Conservation (phyloP, 2,113 vertebrate species). For the Cyphomyrus discorhynchus region DNA sequence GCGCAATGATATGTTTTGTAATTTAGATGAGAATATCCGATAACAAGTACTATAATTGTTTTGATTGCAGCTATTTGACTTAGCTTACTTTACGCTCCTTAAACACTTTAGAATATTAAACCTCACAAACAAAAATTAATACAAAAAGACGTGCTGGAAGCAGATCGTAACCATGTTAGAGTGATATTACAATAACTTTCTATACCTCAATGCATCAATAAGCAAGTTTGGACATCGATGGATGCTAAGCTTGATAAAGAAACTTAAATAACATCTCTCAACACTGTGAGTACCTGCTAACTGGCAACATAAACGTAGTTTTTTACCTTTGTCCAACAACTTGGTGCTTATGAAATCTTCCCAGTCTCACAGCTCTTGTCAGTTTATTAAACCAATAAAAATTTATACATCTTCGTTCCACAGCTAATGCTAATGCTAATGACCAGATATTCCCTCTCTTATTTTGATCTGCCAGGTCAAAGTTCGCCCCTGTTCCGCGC, state of each 20-base stretch:
- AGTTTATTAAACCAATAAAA: neutral
- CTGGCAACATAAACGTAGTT: neutral
- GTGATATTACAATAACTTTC: neutral
- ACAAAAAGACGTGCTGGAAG: neutral
- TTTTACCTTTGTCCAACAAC: neutral
- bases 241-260: neutral
- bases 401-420: neutral
- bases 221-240: neutral
- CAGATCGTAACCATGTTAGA: neutral
- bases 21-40: neutral
- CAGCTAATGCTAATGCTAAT: constrained; percentile 2
- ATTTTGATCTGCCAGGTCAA: constrained; percentile 16
- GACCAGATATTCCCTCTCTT: constrained; percentile 5
- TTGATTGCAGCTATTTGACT: neutral
- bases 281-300: neutral
- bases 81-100: neutral
- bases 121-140: neutral
- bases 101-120: neutral
- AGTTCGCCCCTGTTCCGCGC: neutral
- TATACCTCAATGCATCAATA: neutral
- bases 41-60: neutral
- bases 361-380: neutral
- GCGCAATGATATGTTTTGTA: neutral
- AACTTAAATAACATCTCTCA: neutral
- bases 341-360: neutral